Evolutionary conservation across 1,140 invertebrate species (phyloP).

Genomic region (Lepeophtheirus salmonis): DNA sequence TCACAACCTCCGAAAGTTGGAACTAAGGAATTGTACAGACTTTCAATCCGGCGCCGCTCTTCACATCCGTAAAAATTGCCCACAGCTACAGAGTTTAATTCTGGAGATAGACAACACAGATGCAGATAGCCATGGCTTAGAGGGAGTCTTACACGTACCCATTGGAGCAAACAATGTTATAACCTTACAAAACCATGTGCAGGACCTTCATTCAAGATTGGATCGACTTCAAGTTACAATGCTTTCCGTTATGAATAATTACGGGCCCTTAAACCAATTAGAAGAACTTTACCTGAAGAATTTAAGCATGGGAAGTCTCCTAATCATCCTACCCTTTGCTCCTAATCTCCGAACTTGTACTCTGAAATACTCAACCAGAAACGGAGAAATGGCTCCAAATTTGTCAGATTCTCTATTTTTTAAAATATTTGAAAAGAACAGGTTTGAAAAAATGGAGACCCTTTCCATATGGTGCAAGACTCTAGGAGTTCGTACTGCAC

Average conservation of each 20-base stretch:
- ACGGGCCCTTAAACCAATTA: slow-evolving; percentile 3
- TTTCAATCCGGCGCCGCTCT: slow-evolving; percentile 15
- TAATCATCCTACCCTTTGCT: slow-evolving; percentile 13
- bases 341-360: slow-evolving; percentile 8
- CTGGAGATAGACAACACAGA: slow-evolving; percentile 16
- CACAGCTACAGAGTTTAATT: not conserved
- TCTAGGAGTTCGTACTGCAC: not conserved
- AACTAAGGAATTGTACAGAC: slow-evolving; percentile 12
- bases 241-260: slow-evolving; percentile 13
- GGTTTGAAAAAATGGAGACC: not conserved
- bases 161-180: not conserved
- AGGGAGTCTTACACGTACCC: not conserved
- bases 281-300: slow-evolving; percentile 11
- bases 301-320: slow-evolving; percentile 16
- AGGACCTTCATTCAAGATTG: slow-evolving; percentile 3
- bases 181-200: slow-evolving; percentile 10
- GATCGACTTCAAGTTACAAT: slow-evolving; percentile 8
- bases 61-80: slow-evolving; percentile 12
- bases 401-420: slow-evolving; percentile 12
- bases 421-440: slow-evolving; percentile 16
- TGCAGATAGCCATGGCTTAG: not conserved
- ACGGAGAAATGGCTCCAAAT: slow-evolving; percentile 9
- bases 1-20: slow-evolving; percentile 6
- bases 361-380: not conserved
- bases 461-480: slow-evolving; percentile 5